These are phyloP conservation scores for Thecophora atra DNA, from an alignment of 2,888 invertebrate species.

Conservation along the genomic window DNA sequence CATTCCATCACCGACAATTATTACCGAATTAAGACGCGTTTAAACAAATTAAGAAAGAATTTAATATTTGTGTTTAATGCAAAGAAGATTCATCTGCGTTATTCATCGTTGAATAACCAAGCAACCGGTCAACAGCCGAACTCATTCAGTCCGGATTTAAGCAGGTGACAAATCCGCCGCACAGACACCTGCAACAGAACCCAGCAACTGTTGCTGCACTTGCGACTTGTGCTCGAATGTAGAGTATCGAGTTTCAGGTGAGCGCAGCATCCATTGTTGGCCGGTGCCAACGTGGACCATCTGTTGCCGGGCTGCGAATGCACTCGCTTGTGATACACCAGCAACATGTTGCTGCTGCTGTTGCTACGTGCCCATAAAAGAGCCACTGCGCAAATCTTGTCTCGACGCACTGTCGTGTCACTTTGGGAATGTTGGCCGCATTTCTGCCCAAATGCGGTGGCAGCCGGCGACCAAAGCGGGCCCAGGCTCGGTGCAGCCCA, in stretches of 20 bases:
- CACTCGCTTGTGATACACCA: constrained; percentile 47
- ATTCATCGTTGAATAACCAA: no score
- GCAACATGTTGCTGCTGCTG: constrained; percentile 42
- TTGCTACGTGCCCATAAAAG: constrained; percentile 22
- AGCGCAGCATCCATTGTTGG: constrained; percentile 34
- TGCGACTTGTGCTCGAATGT: constrained; percentile 12
- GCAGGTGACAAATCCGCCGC: constrained; percentile 43
- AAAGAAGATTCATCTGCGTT: no score
- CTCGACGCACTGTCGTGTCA: constrained; percentile 28
- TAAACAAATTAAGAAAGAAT: no score
- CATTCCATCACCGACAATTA: no score
- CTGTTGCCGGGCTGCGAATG: constrained; percentile 45
- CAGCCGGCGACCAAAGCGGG: not conserved
- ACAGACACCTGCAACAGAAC: constrained; percentile 40
- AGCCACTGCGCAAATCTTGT: constrained; percentile 20
- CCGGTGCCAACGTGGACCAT: constrained; percentile 11
- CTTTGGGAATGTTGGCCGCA: constrained; percentile 30
- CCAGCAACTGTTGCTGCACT: constrained; percentile 26
- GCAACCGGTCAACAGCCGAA: no score
- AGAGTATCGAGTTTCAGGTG: constrained; percentile 22
- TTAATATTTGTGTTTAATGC: no score
- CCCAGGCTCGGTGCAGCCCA: not conserved
- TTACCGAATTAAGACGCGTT: no score
- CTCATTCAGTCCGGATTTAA: constrained; percentile 31
- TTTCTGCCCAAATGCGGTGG: constrained; percentile 28